Conservation (phyloP, 64 coral and sea anemone species). For the Anthopleura sola region DNA sequence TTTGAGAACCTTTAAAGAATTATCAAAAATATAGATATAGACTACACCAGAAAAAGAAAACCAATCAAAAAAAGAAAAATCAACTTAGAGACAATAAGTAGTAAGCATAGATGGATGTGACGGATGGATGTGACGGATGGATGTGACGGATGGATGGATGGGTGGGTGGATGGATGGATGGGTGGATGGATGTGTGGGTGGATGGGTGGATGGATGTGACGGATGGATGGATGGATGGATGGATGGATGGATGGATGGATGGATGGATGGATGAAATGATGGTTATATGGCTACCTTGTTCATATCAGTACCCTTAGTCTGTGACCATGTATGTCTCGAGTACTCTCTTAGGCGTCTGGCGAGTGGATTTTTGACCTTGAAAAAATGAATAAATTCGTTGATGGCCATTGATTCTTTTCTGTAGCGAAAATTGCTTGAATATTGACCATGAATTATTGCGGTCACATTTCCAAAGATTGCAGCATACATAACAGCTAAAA, state of each 20-base stretch:
- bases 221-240: not conserved
- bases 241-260: no score
- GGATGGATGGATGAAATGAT: no score
- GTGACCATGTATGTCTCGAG: conserved; percentile 94
- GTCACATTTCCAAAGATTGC: conserved; percentile 98
- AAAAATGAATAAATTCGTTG: conserved; percentile 91
- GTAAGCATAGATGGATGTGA: no score
- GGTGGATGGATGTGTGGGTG: no score
- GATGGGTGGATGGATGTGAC: not conserved
- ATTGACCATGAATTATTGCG: conserved; percentile 97
- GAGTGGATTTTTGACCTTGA: conserved; percentile 90
- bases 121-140: no score
- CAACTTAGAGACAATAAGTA: no score
- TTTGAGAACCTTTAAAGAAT: conserved; percentile 69
- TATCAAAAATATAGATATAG: not conserved
- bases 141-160: no score
- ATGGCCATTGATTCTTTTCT: conserved; percentile 84
- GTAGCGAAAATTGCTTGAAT: conserved; percentile 97
- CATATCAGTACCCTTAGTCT: conserved; percentile 96
- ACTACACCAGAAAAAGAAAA: no score
- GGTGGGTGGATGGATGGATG: no score
- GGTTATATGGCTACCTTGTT: conserved; percentile 52
- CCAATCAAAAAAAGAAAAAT: no score
- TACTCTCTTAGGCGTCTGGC: conserved; percentile 88
- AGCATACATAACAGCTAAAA: conserved; percentile 91